phyloP scores from a whole-genome alignment of 2,113 vertebrate genomes.

The Boulengeromyrus knoepffleri region DNA sequence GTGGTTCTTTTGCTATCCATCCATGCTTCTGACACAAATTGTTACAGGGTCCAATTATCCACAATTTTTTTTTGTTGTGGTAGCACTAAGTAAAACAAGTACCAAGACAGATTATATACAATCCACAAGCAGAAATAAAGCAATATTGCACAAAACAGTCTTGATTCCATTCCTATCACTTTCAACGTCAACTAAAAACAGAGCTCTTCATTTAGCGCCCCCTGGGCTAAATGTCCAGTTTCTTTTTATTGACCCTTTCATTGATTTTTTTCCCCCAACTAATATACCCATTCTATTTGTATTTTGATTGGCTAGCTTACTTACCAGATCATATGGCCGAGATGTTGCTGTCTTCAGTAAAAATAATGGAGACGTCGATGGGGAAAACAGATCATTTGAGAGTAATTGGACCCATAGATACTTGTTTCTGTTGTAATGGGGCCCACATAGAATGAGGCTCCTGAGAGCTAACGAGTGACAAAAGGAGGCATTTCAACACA shows the following conservation, averaged over 20 bases:
- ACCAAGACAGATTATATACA: background rate
- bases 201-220: background rate
- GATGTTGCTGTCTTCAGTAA: background rate
- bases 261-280: background rate
- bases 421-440: background rate
- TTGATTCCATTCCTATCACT: background rate
- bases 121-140: background rate
- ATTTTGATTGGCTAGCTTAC: background rate
- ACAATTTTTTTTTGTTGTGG: background rate
- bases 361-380: background rate
- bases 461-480: background rate
- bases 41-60: background rate
- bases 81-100: background rate
- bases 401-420: background rate
- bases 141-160: background rate
- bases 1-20: background rate
- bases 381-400: background rate
- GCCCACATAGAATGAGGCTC: background rate
- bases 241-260: background rate
- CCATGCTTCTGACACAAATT: background rate
- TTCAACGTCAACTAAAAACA: background rate
- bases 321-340: background rate
- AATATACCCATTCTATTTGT: background rate
- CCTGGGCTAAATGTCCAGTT: background rate
- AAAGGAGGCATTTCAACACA: background rate